Evolutionary conservation across 1,140 invertebrate species (phyloP), one percentile per base, ranked within the genome.

Genomic region (Drosophila baimaii): DNA sequence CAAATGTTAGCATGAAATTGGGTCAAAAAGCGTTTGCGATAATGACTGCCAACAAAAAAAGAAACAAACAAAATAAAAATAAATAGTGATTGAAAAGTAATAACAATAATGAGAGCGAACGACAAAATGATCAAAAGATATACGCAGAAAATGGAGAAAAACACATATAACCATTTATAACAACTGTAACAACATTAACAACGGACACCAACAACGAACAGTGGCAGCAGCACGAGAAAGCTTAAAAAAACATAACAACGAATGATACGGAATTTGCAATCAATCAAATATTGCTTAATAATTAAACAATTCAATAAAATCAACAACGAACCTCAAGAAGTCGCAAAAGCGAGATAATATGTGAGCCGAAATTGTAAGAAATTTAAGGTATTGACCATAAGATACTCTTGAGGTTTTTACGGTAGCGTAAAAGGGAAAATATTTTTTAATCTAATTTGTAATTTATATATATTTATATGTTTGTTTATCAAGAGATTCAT

Each of bases 221-320:
- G 41, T 58, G 74, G 61, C 54, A 47, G 69, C 61, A 55, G 58
- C 65, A 61, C 74, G 73, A 84, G 77, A 90, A 90, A 81, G 83
- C 84, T 82, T 85, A 86, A 86, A 78, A 79, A 79, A 88, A 82
- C 69, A 86, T 81, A 79, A 80, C 77, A 80, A 88, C 61, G 81
- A 72, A 83, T 74, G 80, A 79, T 84, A 90, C 68, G 84, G 72
- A 90, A 90, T 90, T 90, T 54, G 89, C 88, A 88, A 90, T 90
- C 88, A 90, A 90, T 90, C 88, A 90, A 89, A 90, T 90, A 81
- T 90, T 90, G 88, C 88, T 90, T 88, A 90, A 90, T 88, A 90
- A 90, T 91, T 91, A 78, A 89, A 84, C 88, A 90, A 90, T 91
- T 90, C 79, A 90, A 90, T 82, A 86, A 82, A 82, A 81, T 80